phyloP scores from a whole-genome alignment of 2,888 invertebrate species.

The Halocaridina rubra region DNA sequence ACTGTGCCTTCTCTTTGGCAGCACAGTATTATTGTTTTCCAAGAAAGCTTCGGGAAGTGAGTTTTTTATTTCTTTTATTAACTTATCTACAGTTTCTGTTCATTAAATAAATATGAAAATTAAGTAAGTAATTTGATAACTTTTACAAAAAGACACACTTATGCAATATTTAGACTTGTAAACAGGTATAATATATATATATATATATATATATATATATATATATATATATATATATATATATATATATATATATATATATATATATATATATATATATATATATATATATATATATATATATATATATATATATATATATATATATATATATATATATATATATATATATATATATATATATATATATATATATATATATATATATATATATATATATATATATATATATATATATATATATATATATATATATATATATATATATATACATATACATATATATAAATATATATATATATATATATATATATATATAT shows the following conservation, averaged over 20 bases:
- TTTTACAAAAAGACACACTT: too few species aligned
- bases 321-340: background rate
- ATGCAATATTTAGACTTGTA: too few species aligned
- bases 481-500: background rate
- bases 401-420: background rate
- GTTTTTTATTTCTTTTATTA: too few species aligned
- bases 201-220: background rate
- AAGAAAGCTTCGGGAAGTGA: too few species aligned
- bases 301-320: background rate
- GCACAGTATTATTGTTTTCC: too few species aligned
- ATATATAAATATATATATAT: background rate
- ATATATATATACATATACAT: background rate
- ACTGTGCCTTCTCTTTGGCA: too few species aligned
- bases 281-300: background rate
- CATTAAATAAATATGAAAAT: too few species aligned
- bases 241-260: background rate
- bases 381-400: background rate
- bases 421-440: background rate
- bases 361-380: background rate
- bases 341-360: background rate
- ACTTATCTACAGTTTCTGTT: too few species aligned
- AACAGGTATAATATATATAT: background rate
- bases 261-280: background rate
- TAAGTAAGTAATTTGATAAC: too few species aligned
- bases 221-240: background rate